These are phyloP conservation scores for Oreohelix idahoensis DNA, from an alignment of 1,140 invertebrate genomes.

Conservation along the genomic window DNA sequence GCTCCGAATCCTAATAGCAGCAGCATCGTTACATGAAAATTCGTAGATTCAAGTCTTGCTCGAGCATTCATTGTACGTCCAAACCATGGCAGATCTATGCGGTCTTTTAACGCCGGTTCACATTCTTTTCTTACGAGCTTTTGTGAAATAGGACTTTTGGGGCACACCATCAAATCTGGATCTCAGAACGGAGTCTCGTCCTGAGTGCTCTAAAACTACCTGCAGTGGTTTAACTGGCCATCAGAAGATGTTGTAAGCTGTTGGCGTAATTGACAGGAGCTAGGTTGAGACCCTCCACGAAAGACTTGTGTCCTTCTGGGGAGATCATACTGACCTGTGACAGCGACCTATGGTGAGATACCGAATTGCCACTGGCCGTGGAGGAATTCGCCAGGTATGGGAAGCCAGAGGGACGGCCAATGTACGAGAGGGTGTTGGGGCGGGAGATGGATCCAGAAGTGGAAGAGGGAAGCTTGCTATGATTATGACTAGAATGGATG, in stretches of 20 bases:
- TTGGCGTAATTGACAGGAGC: conserved; percentile 78
- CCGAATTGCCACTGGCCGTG: conserved; percentile 24
- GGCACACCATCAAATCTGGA: not conserved
- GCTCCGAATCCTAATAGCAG: too few species aligned
- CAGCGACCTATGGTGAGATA: conserved; percentile 39
- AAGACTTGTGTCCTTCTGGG: conserved; percentile 68
- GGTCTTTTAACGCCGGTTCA: not conserved
- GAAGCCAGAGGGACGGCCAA: conserved; percentile 35
- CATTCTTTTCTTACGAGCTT: not conserved
- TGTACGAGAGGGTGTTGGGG: conserved; percentile 1
- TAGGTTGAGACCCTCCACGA: conserved; percentile 75
- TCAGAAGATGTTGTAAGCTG: conserved; percentile 84
- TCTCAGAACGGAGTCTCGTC: not conserved
- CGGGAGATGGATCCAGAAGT: conserved; percentile 37
- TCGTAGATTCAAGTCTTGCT: too few species aligned
- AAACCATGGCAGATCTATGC: not conserved
- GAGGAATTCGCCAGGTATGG: conserved; percentile 21
- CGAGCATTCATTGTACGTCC: too few species aligned
- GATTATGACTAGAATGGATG: conserved; percentile 38
- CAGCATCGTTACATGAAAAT: too few species aligned
- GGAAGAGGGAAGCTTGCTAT: conserved; percentile 28
- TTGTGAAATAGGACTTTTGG: not conserved
- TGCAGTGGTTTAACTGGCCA: conserved; percentile 80
- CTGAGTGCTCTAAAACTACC: not conserved
- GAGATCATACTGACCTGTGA: conserved; percentile 53